These are phyloP conservation scores for Gastrophryne carolinensis DNA, from an alignment of 2,797 vertebrate genomes.

Conservation along the genomic window DNA sequence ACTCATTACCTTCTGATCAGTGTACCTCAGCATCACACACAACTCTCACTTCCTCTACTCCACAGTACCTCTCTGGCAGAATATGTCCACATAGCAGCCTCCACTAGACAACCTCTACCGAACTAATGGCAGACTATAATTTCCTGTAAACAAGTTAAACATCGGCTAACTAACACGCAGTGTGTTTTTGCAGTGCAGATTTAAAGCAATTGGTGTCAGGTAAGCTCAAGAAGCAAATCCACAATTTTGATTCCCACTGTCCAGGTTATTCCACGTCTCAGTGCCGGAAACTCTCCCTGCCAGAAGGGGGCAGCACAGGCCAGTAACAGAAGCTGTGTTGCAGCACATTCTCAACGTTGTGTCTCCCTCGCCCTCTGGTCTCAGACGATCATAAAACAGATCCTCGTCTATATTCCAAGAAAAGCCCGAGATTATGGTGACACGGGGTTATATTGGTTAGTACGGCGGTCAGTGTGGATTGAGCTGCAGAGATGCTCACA, in stretches of 20 bases:
- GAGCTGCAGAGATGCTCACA: not conserved
- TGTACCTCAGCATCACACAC: too few species aligned
- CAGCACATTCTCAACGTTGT: slow-evolving; percentile 3
- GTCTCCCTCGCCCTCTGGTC: slow-evolving; percentile 8
- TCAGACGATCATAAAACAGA: not conserved
- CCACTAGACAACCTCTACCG: not conserved
- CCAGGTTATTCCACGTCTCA: too few species aligned
- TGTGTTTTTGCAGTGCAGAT: slow-evolving; percentile 10
- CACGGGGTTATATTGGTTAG: slow-evolving; percentile 2
- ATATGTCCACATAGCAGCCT: not conserved
- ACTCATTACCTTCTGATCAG: too few species aligned
- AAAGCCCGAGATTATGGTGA: slow-evolving; percentile 21
- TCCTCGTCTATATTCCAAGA: slow-evolving; percentile 37
- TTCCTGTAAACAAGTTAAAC: not conserved
- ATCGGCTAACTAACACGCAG: not conserved
- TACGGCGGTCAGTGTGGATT: not conserved
- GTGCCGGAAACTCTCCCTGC: not conserved
- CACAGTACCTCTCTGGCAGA: not conserved
- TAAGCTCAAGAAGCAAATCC: slow-evolving; percentile 43
- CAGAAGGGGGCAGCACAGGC: not conserved
- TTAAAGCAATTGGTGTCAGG: not conserved
- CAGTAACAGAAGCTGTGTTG: not conserved
- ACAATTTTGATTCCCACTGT: not conserved
- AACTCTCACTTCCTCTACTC: too few species aligned
- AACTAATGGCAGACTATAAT: not conserved